Base-by-base conservation (phyloP, 2,797 vertebrate genomes). In the Alexandromys oeconomus region DNA sequence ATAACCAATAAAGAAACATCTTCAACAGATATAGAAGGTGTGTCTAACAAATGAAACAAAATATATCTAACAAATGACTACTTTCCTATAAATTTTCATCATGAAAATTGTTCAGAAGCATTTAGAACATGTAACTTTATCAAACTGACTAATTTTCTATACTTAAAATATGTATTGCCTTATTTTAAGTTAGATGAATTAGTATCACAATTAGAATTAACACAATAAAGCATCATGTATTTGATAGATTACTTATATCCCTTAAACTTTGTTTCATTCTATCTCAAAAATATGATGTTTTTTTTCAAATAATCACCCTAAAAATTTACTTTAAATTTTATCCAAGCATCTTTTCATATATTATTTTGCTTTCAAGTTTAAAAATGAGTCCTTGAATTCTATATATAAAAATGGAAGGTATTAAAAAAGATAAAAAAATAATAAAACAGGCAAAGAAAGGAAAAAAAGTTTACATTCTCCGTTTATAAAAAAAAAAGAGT, bases 71-170 rank as follows among this genome's bases (percentile, higher is more conserved):
- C 6, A 79, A 92, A 37, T 84, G 0, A 80, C 74, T 46, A 76
- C 23, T 88, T 84, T 96, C 31, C 82, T 21, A 87, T 9, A 86
- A 86, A 78, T 4, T 10, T 2, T 81, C 84, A 69, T 46, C 61
- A 8, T 57, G 3, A 29, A 82, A 43, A 27, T 81, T 61, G 4
- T 29, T 29, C 54, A 51, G 37, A 77, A 93, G 2, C 48, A 88
- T 63, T 82, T 89, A 73, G 29, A 93, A 87, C 46, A 79, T 31
- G 19, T 76, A 69, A 21, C 10, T 9, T 87, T 84, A 87, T 57
- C 14, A 87, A 95, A 95, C 59, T 65, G 65, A 77, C n/a, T 59
- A 19, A 82, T 85, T 67, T 92, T 94, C 25, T 82, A 63, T 40
- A 82, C 87, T 46, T 40, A 69, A 84, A 27, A 63, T 77, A 91